A percentile compares a stretch with the other conserved stretches of the same genome.
Evolutionary conservation across 2,797 vertebrate genomes (phyloP).

Genomic region (Parotocinclus haroldoi): DNA sequence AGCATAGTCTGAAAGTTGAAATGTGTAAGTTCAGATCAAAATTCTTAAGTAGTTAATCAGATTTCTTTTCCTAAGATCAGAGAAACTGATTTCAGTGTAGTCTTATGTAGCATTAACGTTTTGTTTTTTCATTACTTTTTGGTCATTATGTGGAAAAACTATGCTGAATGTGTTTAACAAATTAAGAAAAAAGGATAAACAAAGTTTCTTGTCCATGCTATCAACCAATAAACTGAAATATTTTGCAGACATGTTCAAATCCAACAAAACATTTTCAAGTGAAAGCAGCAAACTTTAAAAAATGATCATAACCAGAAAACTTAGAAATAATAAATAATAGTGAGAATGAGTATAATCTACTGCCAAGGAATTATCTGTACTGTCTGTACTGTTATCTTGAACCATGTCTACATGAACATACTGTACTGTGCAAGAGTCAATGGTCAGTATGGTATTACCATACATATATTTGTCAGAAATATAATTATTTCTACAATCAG

Average conservation of each 20-base stretch:
- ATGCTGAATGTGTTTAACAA: constrained; percentile 35
- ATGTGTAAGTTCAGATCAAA: not conserved
- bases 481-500: not conserved
- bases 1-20: constrained; percentile 25
- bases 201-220: constrained; percentile 10
- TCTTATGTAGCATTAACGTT: not conserved
- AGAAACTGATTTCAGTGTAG: not conserved
- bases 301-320: constrained; percentile 35
- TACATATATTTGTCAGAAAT: too few species aligned
- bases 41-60: too few species aligned
- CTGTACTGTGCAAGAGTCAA: constrained; percentile 16
- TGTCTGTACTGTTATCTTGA: constrained; percentile 72
- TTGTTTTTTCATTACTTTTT: not conserved
- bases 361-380: constrained; percentile 55
- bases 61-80: too few species aligned
- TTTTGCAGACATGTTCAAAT: constrained; percentile 27
- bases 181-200: constrained; percentile 11
- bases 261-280: constrained; percentile 26
- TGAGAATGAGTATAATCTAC: constrained; percentile 64
- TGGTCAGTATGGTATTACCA: too few species aligned
- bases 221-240: constrained; percentile 23
- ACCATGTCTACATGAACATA: constrained; percentile 46
- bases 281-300: constrained; percentile 33
- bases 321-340: constrained; percentile 54
- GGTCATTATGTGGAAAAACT: constrained; percentile 15